Evolutionary conservation across 2,888 invertebrate genomes (phyloP).

Genomic region (Ormia ochracea): DNA sequence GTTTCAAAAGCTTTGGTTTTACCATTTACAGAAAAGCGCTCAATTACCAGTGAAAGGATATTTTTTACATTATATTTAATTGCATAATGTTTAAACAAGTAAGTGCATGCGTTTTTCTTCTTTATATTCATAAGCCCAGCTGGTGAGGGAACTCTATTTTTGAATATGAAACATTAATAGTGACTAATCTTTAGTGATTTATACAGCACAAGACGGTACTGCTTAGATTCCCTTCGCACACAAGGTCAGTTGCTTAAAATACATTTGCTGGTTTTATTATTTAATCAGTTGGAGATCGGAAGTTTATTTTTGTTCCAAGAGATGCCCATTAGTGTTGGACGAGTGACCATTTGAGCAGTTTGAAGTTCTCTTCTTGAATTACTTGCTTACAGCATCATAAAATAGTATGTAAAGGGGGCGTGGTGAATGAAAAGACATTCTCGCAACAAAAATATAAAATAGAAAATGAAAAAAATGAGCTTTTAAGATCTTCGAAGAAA

Average conservation of each 20-base stretch:
- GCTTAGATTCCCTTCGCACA: background rate
- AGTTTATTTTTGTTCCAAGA: no score
- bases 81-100: constrained; percentile 73
- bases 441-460: no score
- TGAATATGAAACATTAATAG: background rate
- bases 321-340: no score
- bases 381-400: no score
- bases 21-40: background rate
- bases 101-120: constrained; percentile 59
- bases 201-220: constrained; percentile 1
- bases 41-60: constrained; percentile 66
- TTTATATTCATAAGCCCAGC: background rate
- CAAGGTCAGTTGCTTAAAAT: background rate
- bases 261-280: background rate
- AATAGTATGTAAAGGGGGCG: no score
- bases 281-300: background rate
- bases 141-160: constrained; percentile 21
- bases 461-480: no score
- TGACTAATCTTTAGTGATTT: constrained; percentile 8
- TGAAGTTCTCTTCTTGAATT: no score
- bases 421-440: no score
- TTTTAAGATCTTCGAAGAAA: no score
- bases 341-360: no score
- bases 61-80: constrained; percentile 72
- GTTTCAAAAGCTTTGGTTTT: constrained; percentile 29